Conservation (phyloP, 2,113 vertebrate species). For the Siniperca chuatsi region DNA sequence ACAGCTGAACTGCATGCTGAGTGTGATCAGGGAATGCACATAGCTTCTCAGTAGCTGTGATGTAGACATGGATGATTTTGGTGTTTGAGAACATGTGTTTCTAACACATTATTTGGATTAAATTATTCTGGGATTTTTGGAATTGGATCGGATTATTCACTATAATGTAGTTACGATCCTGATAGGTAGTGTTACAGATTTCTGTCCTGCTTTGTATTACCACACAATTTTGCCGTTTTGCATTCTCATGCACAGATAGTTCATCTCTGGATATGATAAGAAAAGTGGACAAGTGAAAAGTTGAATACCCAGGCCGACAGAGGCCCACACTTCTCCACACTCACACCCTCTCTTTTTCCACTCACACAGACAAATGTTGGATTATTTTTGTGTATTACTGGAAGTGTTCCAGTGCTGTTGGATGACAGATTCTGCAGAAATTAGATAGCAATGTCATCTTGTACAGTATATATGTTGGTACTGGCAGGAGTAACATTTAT, state of each 20-base stretch:
- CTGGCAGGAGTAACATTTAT: not conserved
- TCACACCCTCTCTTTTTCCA: not conserved
- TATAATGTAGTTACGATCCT: too few relatives aligned
- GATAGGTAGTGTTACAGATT: too few relatives aligned
- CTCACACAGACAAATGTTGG: not conserved
- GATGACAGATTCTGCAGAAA: not conserved
- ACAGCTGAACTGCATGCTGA: not conserved
- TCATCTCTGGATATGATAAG: not conserved
- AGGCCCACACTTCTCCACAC: not conserved
- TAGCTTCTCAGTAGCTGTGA: not conserved
- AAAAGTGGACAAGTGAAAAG: not conserved
- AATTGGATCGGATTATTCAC: not conserved
- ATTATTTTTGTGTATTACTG: not conserved
- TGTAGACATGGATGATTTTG: not conserved
- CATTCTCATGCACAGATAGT: not conserved
- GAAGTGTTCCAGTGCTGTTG: not conserved
- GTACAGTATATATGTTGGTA: not conserved
- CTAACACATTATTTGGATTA: not conserved
- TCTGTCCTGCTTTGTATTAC: too few relatives aligned
- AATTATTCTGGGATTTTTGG: not conserved
- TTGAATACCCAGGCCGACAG: not conserved
- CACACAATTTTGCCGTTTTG: too few relatives aligned
- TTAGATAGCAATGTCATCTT: not conserved
- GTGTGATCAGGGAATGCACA: not conserved
- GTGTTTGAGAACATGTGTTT: not conserved